Evolutionary conservation across 2,797 vertebrate species (phyloP), one percentile per base, ranked within the genome.

Genomic region (Orestias chungarensis): DNA sequence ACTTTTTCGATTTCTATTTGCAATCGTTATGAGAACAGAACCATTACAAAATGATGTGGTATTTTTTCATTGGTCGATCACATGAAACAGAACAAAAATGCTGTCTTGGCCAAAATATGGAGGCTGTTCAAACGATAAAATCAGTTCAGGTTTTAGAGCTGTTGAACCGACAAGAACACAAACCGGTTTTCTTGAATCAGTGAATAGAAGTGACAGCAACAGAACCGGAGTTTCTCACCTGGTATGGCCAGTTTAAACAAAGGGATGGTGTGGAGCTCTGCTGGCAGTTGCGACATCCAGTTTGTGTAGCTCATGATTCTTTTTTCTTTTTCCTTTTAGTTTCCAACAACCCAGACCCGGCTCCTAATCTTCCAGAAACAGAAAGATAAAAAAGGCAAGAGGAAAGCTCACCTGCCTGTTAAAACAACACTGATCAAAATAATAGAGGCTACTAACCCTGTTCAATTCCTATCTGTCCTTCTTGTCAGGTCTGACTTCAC

Each of bases 241-340:
- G 91, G 89, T 75, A 91, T 85, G 59, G 76, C 69, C 52, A 92
- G 79, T n/a, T 81, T 35, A 61, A 65, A 88, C 25, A 92, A 82
- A 55, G 79, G 49, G 46, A 65, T 42, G 35, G 14, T 47, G 25
- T 85, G 80, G 31, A 86, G 82, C 9, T 71, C 43, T 42, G 42
- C 10, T 11, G 88, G 86, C 0, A 91, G 78, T 33, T 79, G 70
- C 0, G 85, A 88, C 91, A 92, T 92, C 91, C 91, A 91, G 73
- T 92, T 76, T 35, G 27, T 0, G 76, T 79, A 62, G 38, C 47
- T 67, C 1, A 12, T 31, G 23, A 46, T 17, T 35, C 6, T 18
- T 66, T 47, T 25, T 46, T 17, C 25, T 11, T 18, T 66, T 47
- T 25, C 2, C n/a, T 35, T 4, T 31, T 20, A 5, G 17, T 44